Conservation (phyloP, 1,140 invertebrate species). For the Scaptodrosophila lebanonensis region DNA sequence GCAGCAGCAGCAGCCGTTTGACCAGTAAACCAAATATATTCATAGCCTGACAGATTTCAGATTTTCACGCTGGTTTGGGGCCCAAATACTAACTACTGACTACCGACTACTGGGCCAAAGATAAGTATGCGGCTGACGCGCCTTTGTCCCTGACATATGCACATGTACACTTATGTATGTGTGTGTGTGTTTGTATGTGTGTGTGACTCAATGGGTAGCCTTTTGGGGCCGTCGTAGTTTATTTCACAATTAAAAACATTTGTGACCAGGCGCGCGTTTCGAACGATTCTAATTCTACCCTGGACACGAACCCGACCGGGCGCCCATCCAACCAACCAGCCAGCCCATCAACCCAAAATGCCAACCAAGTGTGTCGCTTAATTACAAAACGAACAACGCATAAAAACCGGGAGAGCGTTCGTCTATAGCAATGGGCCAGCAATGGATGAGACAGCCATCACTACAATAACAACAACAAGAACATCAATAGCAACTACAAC, state of each 20-base stretch:
- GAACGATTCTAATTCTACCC: background rate
- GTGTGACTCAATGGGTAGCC: conserved; percentile 30
- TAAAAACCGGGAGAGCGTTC: conserved; percentile 54
- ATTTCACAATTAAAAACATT: conserved; percentile 30
- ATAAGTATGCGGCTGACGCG: too few species aligned
- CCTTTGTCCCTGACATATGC: too few species aligned
- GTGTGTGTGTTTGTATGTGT: too few species aligned
- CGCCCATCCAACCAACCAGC: too few species aligned
- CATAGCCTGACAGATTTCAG: conserved; percentile 49
- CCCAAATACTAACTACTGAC: too few species aligned
- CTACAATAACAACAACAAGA: background rate
- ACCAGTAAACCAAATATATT: conserved; percentile 57
- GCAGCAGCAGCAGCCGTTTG: too few species aligned
- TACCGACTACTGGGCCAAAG: too few species aligned
- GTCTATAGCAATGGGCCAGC: conserved; percentile 22
- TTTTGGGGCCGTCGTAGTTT: conserved; percentile 3
- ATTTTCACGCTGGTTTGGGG: background rate
- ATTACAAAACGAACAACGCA: conserved; percentile 76
- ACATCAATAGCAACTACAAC: conserved; percentile 1
- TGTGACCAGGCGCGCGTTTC: conserved; percentile 1
- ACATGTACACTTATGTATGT: too few species aligned
- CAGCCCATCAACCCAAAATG: conserved; percentile 13
- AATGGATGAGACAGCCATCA: conserved; percentile 29
- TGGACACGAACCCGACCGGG: conserved; percentile 16
- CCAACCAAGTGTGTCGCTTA: conserved; percentile 70